phyloP scores from a whole-genome alignment of 2,797 vertebrate species.

The Myripristis jacobus region DNA sequence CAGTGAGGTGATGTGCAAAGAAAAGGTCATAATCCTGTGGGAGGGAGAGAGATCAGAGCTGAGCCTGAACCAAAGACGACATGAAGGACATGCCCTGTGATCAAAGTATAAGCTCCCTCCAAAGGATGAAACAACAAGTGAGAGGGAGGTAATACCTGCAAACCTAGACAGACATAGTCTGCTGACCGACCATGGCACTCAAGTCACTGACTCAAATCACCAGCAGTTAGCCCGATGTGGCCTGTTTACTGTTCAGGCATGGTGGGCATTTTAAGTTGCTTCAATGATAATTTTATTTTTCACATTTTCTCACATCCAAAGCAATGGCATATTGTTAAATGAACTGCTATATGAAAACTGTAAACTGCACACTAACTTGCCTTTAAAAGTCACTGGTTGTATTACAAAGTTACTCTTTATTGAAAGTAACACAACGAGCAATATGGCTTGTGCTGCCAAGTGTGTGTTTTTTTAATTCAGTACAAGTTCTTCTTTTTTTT shows the following conservation, averaged over 20 bases:
- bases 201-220: conserved; percentile 38
- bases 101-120: conserved; percentile 55
- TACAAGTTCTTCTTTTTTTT: too few relatives aligned
- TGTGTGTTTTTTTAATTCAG: too few relatives aligned
- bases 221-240: conserved; percentile 22
- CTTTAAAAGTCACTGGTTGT: too few relatives aligned
- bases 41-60: conserved; percentile 38
- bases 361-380: neutral
- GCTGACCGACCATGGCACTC: conserved; percentile 45
- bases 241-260: conserved; percentile 46
- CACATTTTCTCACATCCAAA: neutral
- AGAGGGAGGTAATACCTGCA: conserved; percentile 45
- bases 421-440: too few relatives aligned
- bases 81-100: conserved; percentile 44
- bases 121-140: conserved; percentile 32
- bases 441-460: too few relatives aligned
- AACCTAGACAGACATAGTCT: conserved; percentile 53
- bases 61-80: conserved; percentile 58
- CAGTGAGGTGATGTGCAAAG: conserved; percentile 10
- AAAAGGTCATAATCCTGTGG: conserved; percentile 27
- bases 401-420: too few relatives aligned
- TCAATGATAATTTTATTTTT: conserved; percentile 41
- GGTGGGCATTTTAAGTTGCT: neutral
- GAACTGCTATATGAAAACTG: neutral
- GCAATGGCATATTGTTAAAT: neutral